phyloP scores from a whole-genome alignment of 2,113 vertebrate species.

The Vulpes vulpes region DNA sequence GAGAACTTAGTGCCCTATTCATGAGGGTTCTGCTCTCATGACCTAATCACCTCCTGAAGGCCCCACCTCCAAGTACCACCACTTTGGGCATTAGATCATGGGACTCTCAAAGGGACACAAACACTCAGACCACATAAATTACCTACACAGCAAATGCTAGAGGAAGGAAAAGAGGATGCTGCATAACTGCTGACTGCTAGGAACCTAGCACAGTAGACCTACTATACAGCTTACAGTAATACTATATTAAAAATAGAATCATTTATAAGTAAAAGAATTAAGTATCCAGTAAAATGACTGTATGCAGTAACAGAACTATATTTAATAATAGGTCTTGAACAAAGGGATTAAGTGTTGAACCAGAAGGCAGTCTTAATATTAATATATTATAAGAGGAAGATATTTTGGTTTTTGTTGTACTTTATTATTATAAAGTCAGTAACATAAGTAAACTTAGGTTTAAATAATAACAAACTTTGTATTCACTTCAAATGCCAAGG shows the following conservation, averaged over 20 bases:
- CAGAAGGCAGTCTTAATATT: slow-evolving; percentile 34
- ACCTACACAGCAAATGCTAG: not conserved
- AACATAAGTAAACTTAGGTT: slow-evolving; percentile 3
- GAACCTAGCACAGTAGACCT: not conserved
- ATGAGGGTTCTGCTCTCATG: not conserved
- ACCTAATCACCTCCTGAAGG: not conserved
- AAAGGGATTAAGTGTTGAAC: slow-evolving; percentile 41
- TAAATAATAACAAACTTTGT: slow-evolving; percentile 24
- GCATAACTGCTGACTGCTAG: not conserved
- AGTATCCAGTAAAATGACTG: not conserved
- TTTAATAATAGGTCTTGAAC: not conserved
- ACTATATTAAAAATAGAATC: not conserved
- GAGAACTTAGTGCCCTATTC: not conserved
- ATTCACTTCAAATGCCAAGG: slow-evolving; percentile 39
- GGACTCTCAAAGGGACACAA: not conserved
- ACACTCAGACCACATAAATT: not conserved
- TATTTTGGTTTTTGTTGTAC: slow-evolving; percentile 7
- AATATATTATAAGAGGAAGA: not conserved
- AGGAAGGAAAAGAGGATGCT: not conserved
- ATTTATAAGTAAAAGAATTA: not conserved
- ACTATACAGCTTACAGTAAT: not conserved
- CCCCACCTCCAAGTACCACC: not conserved
- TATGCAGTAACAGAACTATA: not conserved
- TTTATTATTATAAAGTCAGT: slow-evolving; percentile 45
- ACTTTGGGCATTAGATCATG: not conserved